Evolutionary conservation across 2,888 invertebrate genomes (phyloP).

Genomic region (Chironomus tentans): DNA sequence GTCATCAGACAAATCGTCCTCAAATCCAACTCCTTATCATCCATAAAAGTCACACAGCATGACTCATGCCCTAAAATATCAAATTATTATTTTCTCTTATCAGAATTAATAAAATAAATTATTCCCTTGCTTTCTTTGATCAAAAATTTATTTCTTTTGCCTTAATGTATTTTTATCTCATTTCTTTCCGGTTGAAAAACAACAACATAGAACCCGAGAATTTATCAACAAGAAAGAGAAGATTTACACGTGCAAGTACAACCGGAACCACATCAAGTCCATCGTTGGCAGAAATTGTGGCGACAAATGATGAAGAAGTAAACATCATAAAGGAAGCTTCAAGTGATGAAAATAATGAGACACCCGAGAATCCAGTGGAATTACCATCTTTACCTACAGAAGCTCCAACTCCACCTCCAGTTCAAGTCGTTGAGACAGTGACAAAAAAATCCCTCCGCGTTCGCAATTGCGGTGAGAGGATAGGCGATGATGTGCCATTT

Average conservation of each 20-base stretch:
- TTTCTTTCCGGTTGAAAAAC: neutral
- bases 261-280: neutral
- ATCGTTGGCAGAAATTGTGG: neutral
- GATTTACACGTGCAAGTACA: slow-evolving; percentile 2
- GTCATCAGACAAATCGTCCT: no score
- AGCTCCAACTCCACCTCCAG: neutral
- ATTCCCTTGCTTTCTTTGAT: neutral
- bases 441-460: slow-evolving; percentile 18
- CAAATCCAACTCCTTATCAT: no score
- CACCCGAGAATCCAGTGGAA: neutral
- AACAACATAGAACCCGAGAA: neutral
- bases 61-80: no score
- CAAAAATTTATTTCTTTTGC: neutral
- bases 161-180: neutral
- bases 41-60: no score
- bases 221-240: neutral
- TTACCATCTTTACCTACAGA: no score
- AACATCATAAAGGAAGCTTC: neutral
- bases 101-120: no score
- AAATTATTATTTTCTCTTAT: no score
- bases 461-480: slow-evolving; percentile 27
- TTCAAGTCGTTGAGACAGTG: neutral
- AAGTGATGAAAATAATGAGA: neutral
- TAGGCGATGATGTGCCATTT: slow-evolving; percentile 29
- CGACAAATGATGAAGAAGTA: neutral